Conservation (phyloP, 2,888 invertebrate species). For the Mystacides longicornis region DNA sequence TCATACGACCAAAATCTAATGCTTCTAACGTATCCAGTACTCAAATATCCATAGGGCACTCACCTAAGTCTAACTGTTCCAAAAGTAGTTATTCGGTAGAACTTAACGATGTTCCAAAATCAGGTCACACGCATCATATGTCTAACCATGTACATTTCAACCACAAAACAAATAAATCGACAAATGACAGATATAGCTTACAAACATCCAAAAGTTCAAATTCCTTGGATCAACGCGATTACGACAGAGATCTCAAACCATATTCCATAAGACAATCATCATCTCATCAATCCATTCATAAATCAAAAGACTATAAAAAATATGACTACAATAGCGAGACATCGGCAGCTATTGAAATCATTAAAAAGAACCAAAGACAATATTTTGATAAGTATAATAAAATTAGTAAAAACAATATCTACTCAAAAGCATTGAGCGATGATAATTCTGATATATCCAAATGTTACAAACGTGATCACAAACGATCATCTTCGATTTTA, state of each 20-base stretch:
- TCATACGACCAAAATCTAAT: conserved; percentile 48
- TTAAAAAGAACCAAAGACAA: conserved; percentile 52
- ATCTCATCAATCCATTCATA: conserved; percentile 41
- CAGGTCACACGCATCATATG: conserved; percentile 6
- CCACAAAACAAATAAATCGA: conserved; percentile 30
- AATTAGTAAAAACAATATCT: conserved; percentile 38
- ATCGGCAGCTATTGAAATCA: conserved; percentile 49
- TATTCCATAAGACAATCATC: conserved; percentile 42
- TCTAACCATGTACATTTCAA: conserved; percentile 23
- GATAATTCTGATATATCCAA: conserved; percentile 26
- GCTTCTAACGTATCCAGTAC: conserved; percentile 52
- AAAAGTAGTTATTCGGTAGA: conserved; percentile 21
- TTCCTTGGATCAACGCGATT: conserved; percentile 39
- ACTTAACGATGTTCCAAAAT: conserved; percentile 14
- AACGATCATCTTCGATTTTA: conserved; percentile 17
- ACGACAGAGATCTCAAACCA: conserved; percentile 30
- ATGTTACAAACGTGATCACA: conserved; percentile 21
- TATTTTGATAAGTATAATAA: conserved; percentile 47
- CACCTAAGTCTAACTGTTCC: conserved; percentile 19
- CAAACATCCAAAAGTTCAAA: conserved; percentile 44
- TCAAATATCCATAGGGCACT: conserved; percentile 35
- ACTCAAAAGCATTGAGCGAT: conserved; percentile 26
- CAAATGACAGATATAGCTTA: conserved; percentile 31
- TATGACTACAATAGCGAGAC: conserved; percentile 54
- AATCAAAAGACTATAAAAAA: conserved; percentile 31